Evolutionary conservation across 2,113 vertebrate genomes (phyloP), one percentile per base, ranked within the genome.

Genomic region (Anolis carolinensis): DNA sequence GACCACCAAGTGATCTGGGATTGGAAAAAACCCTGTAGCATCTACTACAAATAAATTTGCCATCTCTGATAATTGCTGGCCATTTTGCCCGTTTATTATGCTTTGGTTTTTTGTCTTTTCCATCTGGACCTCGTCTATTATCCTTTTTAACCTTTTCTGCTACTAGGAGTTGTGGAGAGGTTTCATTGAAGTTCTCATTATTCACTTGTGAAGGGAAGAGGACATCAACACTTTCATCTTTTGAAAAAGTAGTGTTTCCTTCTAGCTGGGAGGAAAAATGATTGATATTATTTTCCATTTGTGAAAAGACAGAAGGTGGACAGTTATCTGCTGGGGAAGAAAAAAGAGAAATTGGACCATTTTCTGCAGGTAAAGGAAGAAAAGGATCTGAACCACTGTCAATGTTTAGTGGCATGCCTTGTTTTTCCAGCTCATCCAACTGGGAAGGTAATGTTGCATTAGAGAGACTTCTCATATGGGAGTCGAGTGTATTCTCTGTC

Each of bases 1-100:
- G 98, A 80, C 98, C 98, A 81, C 98, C 98, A 6, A 99, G 97
- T 59, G 98, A 99, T 92, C 98, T 97, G 32, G 98, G 97, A 93
- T 98, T 98, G 74, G 95, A 93, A 92, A 99, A 99, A 87, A 97
- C 96, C 93, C 98, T 96, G 85, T 97, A 99, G 95, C 98, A 99
- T 74, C 98, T 96, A 85, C 98, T 97, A 89, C 98, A 99, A 90
- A 99, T 96, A 91, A 98, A 98, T 92, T 99, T 99, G 2, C 98
- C 98, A 91, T 98, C 97, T 92, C 95, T 96, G 76, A 99, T 94
- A 88, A 99, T 99, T 65, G 98, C 98, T 72, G 98, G 98, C 97
- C 98, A 99, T 83, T 99, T 99, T 65, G 97, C 96, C 88, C 97
- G 97, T 90, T 94, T 97, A 92, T 96, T 98, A 86, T 96, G 97